Evolutionary conservation across 2,888 invertebrate species (phyloP).

Genomic region (Pardosa pseudoannulata): DNA sequence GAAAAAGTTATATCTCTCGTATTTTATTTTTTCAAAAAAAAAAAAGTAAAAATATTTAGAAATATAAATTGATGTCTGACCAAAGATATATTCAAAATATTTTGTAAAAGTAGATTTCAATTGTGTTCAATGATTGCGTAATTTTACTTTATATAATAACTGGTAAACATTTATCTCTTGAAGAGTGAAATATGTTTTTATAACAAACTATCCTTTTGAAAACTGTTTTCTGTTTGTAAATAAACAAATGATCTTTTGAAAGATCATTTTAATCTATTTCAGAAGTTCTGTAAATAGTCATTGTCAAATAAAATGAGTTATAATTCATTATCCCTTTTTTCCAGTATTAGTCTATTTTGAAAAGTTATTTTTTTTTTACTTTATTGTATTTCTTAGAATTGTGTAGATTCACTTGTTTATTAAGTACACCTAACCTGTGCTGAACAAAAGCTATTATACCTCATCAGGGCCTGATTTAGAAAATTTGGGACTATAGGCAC

Average conservation of each 20-base stretch:
- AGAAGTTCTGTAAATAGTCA: neutral
- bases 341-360: no score
- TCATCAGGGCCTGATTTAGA: no score
- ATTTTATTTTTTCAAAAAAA: neutral
- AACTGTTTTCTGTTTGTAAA: neutral
- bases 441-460: no score
- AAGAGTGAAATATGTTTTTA: neutral
- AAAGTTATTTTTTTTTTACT: no score
- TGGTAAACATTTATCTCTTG: neutral
- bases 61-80: neutral
- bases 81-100: neutral
- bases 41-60: neutral
- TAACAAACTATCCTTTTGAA: neutral
- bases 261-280: neutral
- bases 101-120: neutral
- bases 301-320: constrained; percentile 9
- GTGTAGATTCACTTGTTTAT: no score
- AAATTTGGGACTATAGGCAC: no score
- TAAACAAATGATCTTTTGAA: neutral
- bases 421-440: no score
- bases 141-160: neutral
- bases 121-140: neutral
- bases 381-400: no score
- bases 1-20: neutral
- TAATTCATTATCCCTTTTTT: neutral